Evolutionary conservation across 1,140 invertebrate species (phyloP), one percentile per base, ranked within the genome.

Genomic region (Zaprionus davidi): DNA sequence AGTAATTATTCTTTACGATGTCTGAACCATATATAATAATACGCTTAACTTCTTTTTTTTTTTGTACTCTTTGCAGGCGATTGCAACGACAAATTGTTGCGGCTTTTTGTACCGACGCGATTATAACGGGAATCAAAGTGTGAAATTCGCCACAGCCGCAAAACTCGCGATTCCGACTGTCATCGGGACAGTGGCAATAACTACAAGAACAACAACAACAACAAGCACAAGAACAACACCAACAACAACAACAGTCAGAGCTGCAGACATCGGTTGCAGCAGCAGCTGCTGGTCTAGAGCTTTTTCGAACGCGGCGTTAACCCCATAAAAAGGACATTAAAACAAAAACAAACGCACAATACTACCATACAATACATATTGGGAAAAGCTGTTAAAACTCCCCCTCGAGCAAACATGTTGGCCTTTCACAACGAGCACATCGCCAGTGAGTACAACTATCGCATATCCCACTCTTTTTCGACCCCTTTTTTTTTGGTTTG

Each of bases 381-480:
- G 67, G 59, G 44, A 76, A 76, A 76, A 76, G 68, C 74, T 72
- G 74, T 67, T 67, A 76, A 76, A 76, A 76, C 60, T 13, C 56
- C 28, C 60, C 46, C 38, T 59, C 69, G 31, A 58, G 44, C 46
- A 31, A 83, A 80, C 67, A 88, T 87, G 83, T 83, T 87, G 80
- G 84, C 83, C 83, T 88, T 87, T 63, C 83, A 87, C 66, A 84
- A 87, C 71, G 84, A 87, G 57, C 78, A 83, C 59, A 88, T 88
- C 64, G 84, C 81, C 31, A 87, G 84, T 87, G 60, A 87, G 84
- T 88, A 87, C 60, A 80, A 71, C 57, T 62, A 58, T 49, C 58
- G 26, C 20, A 49, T 46, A 46, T 46, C n/a, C n/a, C 22, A 55
- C 6, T 51, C 5, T 36, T 31, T 12, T 31, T 49, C 34, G 12